phyloP scores from a whole-genome alignment of 1,140 invertebrate genomes.

The Brachionus asplanchnoidis region DNA sequence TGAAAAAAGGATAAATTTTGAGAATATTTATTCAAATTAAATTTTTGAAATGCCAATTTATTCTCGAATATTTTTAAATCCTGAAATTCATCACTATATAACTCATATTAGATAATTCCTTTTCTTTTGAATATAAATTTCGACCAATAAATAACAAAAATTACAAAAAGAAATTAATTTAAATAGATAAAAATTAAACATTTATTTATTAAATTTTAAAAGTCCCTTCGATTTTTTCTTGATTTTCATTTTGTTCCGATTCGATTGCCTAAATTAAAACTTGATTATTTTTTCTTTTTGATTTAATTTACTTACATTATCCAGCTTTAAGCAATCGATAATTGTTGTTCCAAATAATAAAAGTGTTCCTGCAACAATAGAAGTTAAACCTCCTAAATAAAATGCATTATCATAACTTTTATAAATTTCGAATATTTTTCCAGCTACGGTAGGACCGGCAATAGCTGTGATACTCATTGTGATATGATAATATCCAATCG shows the following conservation, averaged over 20 bases:
- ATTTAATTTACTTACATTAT: not conserved
- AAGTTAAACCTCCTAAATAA: slow-evolving; percentile 10
- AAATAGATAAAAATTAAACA: no score
- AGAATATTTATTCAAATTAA: no score
- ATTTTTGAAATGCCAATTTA: no score
- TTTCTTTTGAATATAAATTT: no score
- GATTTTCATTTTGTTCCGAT: not conserved
- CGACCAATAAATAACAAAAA: no score
- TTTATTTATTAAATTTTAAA: not conserved
- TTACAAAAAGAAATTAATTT: no score
- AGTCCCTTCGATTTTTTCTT: not conserved
- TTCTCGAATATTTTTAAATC: no score
- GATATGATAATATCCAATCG: slow-evolving; percentile 11
- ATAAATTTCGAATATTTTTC: slow-evolving; percentile 13
- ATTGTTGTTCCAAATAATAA: not conserved
- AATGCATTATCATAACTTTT: slow-evolving; percentile 27
- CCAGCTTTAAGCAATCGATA: not conserved
- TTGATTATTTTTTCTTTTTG: not conserved
- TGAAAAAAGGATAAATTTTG: no score
- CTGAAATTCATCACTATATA: no score
- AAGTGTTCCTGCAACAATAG: not conserved
- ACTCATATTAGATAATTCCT: no score
- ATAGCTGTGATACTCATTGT: not conserved
- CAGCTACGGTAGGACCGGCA: slow-evolving; percentile 1
- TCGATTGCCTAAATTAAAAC: not conserved